phyloP scores from a whole-genome alignment of 1,140 invertebrate genomes.

The Pseudobourletiella spinata region DNA sequence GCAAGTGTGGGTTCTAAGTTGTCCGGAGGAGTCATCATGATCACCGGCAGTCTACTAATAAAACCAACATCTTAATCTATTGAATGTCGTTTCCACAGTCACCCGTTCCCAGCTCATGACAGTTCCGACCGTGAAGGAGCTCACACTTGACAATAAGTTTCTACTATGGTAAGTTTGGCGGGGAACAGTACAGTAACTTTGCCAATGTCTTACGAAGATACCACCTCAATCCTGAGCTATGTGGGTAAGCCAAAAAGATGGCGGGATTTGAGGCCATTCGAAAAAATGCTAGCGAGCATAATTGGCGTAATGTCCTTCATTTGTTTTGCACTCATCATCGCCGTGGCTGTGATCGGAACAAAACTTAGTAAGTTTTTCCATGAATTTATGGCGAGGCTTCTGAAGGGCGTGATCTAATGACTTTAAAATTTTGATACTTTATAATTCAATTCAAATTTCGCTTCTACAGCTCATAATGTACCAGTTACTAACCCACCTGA shows the following conservation, averaged over 20 bases:
- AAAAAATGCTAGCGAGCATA: background rate
- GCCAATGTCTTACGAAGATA: background rate
- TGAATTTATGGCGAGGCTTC: slow-evolving; percentile 29
- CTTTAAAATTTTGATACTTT: background rate
- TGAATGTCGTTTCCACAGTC: no score
- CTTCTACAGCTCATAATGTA: background rate
- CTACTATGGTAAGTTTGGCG: slow-evolving; percentile 1
- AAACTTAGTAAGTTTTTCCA: background rate
- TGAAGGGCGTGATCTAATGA: background rate
- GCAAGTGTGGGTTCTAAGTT: no score
- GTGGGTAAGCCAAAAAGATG: background rate
- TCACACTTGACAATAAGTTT: no score
- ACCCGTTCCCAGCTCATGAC: no score
- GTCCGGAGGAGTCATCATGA: no score
- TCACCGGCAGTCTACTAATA: no score
- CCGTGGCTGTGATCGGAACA: background rate
- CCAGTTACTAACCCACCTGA: background rate
- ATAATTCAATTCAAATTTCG: no score
- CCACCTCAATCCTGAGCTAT: background rate
- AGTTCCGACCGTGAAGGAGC: no score
- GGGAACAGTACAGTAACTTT: background rate
- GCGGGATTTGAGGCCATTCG: background rate
- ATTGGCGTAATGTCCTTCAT: background rate
- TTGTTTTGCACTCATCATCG: background rate
- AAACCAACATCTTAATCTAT: no score